Evolutionary conservation across 2,113 vertebrate genomes (phyloP).

Genomic region (Hippocampus abdominalis): DNA sequence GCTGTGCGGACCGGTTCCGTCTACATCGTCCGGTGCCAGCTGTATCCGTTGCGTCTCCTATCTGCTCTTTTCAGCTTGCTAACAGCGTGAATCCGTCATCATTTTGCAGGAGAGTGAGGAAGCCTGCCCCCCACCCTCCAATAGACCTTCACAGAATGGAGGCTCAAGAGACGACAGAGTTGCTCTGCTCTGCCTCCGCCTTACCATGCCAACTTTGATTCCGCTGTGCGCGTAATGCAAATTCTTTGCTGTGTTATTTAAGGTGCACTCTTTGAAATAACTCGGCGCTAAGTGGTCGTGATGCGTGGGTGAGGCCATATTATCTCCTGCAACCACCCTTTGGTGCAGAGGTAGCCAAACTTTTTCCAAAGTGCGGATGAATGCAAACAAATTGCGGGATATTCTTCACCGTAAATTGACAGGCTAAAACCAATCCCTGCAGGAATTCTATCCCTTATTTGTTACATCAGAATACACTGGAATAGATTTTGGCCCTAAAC

Average conservation of each 20-base stretch:
- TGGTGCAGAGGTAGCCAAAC: not conserved
- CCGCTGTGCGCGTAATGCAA: not conserved
- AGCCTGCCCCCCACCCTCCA: constrained; percentile 15
- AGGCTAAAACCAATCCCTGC: too few relatives aligned
- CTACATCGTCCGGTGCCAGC: constrained; percentile 23
- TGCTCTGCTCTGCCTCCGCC: constrained; percentile 25
- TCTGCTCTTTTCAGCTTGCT: constrained; percentile 37
- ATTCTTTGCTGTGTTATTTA: constrained; percentile 19
- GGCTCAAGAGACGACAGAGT: constrained; percentile 25
- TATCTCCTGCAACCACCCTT: not conserved
- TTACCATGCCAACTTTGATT: constrained; percentile 25
- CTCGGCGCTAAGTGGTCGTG: not conserved
- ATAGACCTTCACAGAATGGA: constrained; percentile 36
- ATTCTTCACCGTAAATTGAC: too few relatives aligned
- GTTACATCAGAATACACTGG: too few relatives aligned
- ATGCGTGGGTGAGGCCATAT: not conserved
- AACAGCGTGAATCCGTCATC: constrained; percentile 57
- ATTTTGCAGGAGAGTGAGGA: constrained; percentile 34
- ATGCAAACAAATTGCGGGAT: too few relatives aligned
- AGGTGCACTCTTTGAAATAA: constrained; percentile 19
- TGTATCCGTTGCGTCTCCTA: constrained; percentile 12
- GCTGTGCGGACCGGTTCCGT: not conserved
- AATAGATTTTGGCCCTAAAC: too few relatives aligned
- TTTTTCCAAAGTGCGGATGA: too few relatives aligned
- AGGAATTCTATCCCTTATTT: too few relatives aligned